Base-by-base conservation (phyloP, 2,888 invertebrate genomes). In the Lasioglossum figueresi region DNA sequence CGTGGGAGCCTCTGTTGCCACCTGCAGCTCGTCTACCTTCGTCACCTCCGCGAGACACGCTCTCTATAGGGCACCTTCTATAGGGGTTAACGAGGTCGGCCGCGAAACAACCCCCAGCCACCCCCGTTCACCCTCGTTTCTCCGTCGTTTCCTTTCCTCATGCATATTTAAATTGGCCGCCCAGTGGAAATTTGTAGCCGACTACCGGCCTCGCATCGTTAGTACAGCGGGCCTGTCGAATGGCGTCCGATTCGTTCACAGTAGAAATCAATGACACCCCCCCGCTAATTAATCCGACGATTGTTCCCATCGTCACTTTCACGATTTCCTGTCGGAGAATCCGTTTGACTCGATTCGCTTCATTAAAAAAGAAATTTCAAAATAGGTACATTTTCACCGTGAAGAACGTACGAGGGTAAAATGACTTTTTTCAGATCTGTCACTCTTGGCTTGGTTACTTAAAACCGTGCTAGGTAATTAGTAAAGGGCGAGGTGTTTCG, bases 161-260 rank as follows among this genome's bases (percentile, higher is more conserved):
- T 92, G 92, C 91, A 92, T 92, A 92, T 92, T 92, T 92, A 92
- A 92, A 91, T 92, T 92, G 92, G 85, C 84, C 87, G 88, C 82
- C 85, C 73, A 59, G 76, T 88, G 86, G 86, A 91, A 92, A 91
- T 91, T 91, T 89, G 88, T 87, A 86, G 84, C 81, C 77, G 84
- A 68, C 78, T 78, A 72, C 73, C 43, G 45, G 12, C 10, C 70
- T 52, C 19, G 82, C 79, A 75, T 84, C 80, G 77, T 86, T 80
- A 78, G 34, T 56, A 40, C 34, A 40, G 48, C 27, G 40, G 72
- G 59, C 71, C 72, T 70, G 31, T 63, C 70, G 72, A 76, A 74
- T 76, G 37, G 37, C 52, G 52, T 16, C n/a, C n/a, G 78, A 75
- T 72, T 4, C 76, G 74, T 63, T 76, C 27, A 34, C 4, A 68